phyloP scores from a whole-genome alignment of 2,113 vertebrate species.

The Amphilophus citrinellus region DNA sequence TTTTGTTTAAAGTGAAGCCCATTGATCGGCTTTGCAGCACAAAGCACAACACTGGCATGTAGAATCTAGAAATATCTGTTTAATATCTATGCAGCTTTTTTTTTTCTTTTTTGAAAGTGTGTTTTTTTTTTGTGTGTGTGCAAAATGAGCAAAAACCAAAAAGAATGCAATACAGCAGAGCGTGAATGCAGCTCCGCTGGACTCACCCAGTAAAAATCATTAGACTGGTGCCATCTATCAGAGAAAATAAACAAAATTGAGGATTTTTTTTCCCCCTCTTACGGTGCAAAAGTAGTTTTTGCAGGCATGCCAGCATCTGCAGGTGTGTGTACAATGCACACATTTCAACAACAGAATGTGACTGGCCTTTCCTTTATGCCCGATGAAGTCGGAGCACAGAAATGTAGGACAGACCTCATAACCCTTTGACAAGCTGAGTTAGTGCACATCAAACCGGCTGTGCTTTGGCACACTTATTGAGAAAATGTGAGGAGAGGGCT shows the following conservation, averaged over 20 bases:
- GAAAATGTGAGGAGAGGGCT: constrained; percentile 36
- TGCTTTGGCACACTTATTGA: constrained; percentile 45
- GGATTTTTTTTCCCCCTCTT: not conserved
- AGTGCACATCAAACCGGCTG: constrained; percentile 46
- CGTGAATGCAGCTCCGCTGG: not conserved
- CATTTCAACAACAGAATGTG: constrained; percentile 38
- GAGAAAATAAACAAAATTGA: not conserved
- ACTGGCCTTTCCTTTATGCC: constrained; percentile 35
- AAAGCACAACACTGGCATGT: not conserved
- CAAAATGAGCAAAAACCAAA: not conserved
- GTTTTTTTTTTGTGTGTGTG: not conserved
- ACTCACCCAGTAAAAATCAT: not conserved
- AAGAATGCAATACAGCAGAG: not conserved
- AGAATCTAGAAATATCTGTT: not conserved
- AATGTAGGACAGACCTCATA: constrained; percentile 61
- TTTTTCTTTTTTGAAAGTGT: not conserved
- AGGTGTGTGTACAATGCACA: not conserved
- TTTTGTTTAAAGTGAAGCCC: not conserved
- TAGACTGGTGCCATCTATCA: constrained; percentile 3
- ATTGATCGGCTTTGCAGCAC: not conserved
- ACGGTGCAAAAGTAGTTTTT: constrained; percentile 4
- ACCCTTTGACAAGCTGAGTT: constrained; percentile 47
- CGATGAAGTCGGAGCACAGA: constrained; percentile 45
- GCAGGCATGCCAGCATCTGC: constrained; percentile 13
- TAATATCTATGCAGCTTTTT: not conserved